A percentile compares a stretch with the other conserved stretches of the same genome.
These are phyloP conservation scores for Agapetus fuscipes DNA, from an alignment of 2,888 invertebrate species.

Conservation along the genomic window DNA sequence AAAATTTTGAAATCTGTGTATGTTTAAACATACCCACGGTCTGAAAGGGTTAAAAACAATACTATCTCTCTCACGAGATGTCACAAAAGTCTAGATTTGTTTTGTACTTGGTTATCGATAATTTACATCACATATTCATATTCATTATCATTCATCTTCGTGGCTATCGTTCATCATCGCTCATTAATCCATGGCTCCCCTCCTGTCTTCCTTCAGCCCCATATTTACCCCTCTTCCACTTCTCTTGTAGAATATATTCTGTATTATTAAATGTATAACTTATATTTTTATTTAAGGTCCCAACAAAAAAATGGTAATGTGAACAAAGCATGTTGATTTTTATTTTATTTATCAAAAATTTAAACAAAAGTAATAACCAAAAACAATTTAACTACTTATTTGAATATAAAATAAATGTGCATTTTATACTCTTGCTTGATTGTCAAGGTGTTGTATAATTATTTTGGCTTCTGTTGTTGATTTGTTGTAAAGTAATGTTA, in stretches of 20 bases:
- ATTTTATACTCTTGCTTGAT: constrained; percentile 13
- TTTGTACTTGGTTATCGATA: too few species aligned
- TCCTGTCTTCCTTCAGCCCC: neutral
- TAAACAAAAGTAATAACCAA: neutral
- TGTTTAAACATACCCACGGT: too few species aligned
- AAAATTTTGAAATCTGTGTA: too few species aligned
- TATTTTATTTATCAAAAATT: neutral
- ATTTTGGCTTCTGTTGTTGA: constrained; percentile 16
- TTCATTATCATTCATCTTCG: constrained; percentile 16
- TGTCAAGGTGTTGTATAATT: constrained; percentile 18
- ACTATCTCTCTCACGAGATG: too few species aligned
- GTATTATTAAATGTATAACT: constrained; percentile 21
- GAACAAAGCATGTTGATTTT: constrained; percentile 18
- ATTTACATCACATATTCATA: neutral
- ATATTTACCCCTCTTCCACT: neutral
- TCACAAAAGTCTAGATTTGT: too few species aligned
- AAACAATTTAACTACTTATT: neutral
- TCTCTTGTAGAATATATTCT: constrained; percentile 16
- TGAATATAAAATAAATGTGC: neutral
- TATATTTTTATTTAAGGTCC: constrained; percentile 22
- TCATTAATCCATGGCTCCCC: constrained; percentile 3
- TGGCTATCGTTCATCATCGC: constrained; percentile 9
- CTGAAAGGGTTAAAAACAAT: too few species aligned
- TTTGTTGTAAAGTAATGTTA: constrained; percentile 14
- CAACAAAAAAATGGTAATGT: constrained; percentile 21